phyloP scores from a whole-genome alignment of 2,113 vertebrate species.

The Eolophus roseicapilla region DNA sequence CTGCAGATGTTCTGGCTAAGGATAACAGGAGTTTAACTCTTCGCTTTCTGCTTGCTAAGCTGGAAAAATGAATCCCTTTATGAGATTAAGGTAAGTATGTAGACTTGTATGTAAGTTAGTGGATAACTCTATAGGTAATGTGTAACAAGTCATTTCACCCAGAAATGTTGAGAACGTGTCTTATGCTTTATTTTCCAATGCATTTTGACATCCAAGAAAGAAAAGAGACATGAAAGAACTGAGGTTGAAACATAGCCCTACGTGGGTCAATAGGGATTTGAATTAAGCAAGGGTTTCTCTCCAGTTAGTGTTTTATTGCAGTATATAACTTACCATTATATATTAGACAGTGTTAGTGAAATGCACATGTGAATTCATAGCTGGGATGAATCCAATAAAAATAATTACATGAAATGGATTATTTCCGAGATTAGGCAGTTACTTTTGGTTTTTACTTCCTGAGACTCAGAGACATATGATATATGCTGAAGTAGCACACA shows the following conservation, averaged over 20 bases:
- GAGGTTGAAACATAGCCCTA: background rate
- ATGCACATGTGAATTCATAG: rapidly evolving
- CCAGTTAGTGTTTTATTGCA: background rate
- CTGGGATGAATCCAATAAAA: background rate
- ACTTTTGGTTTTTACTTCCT: background rate
- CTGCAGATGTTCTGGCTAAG: background rate
- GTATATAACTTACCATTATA: background rate
- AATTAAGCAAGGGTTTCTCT: background rate
- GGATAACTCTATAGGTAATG: background rate
- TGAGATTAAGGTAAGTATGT: background rate
- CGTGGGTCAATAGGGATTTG: background rate
- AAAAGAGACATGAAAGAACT: background rate
- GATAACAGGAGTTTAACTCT: background rate
- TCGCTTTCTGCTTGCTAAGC: background rate
- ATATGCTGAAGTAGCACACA: background rate
- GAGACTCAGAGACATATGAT: background rate
- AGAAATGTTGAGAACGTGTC: background rate
- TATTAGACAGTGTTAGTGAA: background rate
- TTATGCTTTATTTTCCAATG: background rate
- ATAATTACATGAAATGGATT: background rate
- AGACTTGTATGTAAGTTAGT: background rate
- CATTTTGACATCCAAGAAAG: background rate
- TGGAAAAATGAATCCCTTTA: background rate
- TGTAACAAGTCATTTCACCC: background rate
- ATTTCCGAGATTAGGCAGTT: background rate